phyloP scores from a whole-genome alignment of 2,888 invertebrate species.

The Acanthosepion lycidas region DNA sequence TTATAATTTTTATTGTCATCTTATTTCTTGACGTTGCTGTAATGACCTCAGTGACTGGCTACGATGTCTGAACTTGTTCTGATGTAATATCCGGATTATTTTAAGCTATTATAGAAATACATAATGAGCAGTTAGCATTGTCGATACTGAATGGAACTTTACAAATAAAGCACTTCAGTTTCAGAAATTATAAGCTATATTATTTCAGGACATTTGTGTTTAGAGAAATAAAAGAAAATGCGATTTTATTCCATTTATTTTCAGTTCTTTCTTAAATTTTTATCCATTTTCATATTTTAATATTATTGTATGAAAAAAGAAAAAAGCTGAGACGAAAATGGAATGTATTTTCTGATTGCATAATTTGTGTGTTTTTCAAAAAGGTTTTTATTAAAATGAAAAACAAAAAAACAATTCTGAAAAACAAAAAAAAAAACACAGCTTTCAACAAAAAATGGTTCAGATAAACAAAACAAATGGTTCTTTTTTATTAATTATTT shows the following conservation, averaged over 20 bases:
- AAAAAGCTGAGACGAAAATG: neutral
- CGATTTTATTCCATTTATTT: neutral
- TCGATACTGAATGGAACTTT: too few species aligned
- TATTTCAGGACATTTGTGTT: neutral
- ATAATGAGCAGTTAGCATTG: too few species aligned
- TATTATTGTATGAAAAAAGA: neutral
- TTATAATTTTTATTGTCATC: too few species aligned
- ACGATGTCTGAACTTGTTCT: neutral
- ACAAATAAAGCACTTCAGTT: neutral
- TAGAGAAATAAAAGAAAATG: neutral
- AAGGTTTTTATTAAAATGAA: too few species aligned
- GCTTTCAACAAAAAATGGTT: neutral
- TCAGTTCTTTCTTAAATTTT: neutral
- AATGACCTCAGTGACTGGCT: too few species aligned
- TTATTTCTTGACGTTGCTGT: too few species aligned
- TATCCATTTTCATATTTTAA: neutral
- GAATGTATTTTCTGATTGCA: slow-evolving; percentile 1
- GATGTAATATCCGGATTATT: neutral
- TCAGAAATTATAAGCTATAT: neutral
- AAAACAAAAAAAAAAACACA: neutral
- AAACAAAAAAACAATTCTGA: too few species aligned
- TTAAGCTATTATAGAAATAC: neutral
- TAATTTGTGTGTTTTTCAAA: neutral
- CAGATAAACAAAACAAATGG: neutral
- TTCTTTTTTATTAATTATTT: neutral